Percentiles rank a stretch among this genome's conserved stretches.
Evolutionary conservation across 23 tunicate genomes (phyloP).

Genomic region (Trididemnum miniatum): DNA sequence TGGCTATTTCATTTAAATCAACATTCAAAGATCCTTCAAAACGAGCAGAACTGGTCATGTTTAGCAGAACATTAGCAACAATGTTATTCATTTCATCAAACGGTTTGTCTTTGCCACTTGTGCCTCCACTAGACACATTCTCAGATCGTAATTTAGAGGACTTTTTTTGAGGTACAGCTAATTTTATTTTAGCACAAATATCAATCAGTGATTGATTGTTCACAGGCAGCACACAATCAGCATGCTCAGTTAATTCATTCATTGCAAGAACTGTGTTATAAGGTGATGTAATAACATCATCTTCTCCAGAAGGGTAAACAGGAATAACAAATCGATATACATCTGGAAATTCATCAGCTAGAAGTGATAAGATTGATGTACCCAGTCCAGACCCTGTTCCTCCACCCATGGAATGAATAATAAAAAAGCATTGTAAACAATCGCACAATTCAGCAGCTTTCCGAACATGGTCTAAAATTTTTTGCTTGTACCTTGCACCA

Average conservation of each 20-base stretch:
- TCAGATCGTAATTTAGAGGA: not conserved
- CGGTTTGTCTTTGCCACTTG: constrained; percentile 35
- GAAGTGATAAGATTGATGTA: constrained; percentile 69
- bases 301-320: constrained; percentile 95
- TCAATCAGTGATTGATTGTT: constrained; percentile 78
- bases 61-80: constrained; percentile 92
- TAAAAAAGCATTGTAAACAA: constrained; percentile 91
- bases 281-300: constrained; percentile 98
- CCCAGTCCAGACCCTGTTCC: constrained; percentile 99
- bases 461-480: constrained; percentile 77
- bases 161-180: constrained; percentile 21
- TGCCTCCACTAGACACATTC: constrained; percentile 9
- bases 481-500: constrained; percentile 72
- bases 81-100: constrained; percentile 95
- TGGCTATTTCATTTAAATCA: constrained; percentile 98
- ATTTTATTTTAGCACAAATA: constrained; percentile 68
- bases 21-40: constrained; percentile 98
- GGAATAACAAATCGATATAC: constrained; percentile 93
- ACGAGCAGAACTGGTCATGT: constrained; percentile 93
- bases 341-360: constrained; percentile 88
- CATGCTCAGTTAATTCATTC: constrained; percentile 90
- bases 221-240: constrained; percentile 95
- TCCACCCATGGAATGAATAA: constrained; percentile 99
- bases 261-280: constrained; percentile 94
- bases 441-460: constrained; percentile 96